phyloP scores from a whole-genome alignment of 1,140 invertebrate species.

The Protaetia brevitarsis region DNA sequence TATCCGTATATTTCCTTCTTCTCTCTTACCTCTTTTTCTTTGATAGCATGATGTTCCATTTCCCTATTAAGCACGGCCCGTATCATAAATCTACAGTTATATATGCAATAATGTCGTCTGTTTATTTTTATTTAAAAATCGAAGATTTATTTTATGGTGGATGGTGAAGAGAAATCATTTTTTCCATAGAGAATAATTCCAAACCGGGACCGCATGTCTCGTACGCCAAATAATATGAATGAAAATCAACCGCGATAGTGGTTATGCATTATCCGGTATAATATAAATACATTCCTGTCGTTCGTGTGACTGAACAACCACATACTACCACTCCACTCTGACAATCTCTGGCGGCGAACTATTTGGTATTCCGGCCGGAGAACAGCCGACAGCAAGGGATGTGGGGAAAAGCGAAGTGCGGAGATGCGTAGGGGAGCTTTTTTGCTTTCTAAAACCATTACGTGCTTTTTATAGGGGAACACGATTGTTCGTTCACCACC shows the following conservation, averaged over 20 bases:
- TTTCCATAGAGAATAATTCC: neutral
- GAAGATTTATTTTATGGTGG: neutral
- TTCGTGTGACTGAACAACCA: neutral
- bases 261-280: neutral
- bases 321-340: neutral
- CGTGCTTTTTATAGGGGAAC: neutral
- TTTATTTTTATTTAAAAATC: constrained; percentile 7
- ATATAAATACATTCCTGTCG: neutral
- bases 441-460: neutral
- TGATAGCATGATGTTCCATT: too few species aligned
- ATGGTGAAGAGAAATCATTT: neutral
- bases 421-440: too few species aligned
- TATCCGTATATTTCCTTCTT: too few species aligned
- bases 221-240: neutral
- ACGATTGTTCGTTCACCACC: constrained; percentile 2
- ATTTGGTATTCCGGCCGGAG: constrained; percentile 1
- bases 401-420: neutral
- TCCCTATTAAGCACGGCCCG: neutral
- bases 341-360: neutral
- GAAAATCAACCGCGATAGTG: neutral
- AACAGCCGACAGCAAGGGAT: too few species aligned
- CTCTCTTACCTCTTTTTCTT: too few species aligned
- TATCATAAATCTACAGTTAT: neutral
- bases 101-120: neutral
- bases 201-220: neutral